Percentiles rank a stretch among this genome's conserved stretches.
Conservation (phyloP, 2,888 invertebrate genomes). For the Tachystola acroxantha region DNA sequence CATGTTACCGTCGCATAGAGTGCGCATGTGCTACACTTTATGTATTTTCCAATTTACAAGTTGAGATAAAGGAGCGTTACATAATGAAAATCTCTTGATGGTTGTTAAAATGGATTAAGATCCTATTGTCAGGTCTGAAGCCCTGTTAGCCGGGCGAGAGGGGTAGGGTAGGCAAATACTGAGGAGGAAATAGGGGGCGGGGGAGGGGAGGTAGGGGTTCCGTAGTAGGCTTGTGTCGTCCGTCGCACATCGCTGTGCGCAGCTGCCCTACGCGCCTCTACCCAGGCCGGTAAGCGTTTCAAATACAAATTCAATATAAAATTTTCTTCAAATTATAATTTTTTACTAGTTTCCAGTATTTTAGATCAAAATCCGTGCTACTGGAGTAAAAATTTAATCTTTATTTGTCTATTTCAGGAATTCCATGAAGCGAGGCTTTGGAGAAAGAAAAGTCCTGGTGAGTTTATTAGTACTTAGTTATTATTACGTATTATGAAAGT, state of each 20-base stretch:
- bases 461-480: not conserved
- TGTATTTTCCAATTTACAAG: too few species aligned
- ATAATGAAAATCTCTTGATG: constrained; percentile 9
- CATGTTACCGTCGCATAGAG: too few species aligned
- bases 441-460: too few species aligned
- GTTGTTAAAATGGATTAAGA: constrained; percentile 21
- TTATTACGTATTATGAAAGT: too few species aligned
- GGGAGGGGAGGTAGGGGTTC: constrained; percentile 44
- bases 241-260: constrained; percentile 54
- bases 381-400: too few species aligned
- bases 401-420: too few species aligned
- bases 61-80: too few species aligned
- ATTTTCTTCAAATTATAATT: constrained; percentile 6
- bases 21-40: too few species aligned
- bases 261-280: constrained; percentile 44
- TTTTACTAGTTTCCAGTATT: not conserved
- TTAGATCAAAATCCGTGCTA: too few species aligned
- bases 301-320: constrained; percentile 6
- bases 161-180: constrained; percentile 45
- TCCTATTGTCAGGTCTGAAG: constrained; percentile 32
- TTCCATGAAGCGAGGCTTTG: too few species aligned
- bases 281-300: constrained; percentile 19
- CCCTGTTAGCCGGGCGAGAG: constrained; percentile 40
- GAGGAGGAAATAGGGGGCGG: constrained; percentile 25
- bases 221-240: constrained; percentile 44